Conservation (phyloP, 2,888 invertebrate species). For the Bedellia somnulentella region DNA sequence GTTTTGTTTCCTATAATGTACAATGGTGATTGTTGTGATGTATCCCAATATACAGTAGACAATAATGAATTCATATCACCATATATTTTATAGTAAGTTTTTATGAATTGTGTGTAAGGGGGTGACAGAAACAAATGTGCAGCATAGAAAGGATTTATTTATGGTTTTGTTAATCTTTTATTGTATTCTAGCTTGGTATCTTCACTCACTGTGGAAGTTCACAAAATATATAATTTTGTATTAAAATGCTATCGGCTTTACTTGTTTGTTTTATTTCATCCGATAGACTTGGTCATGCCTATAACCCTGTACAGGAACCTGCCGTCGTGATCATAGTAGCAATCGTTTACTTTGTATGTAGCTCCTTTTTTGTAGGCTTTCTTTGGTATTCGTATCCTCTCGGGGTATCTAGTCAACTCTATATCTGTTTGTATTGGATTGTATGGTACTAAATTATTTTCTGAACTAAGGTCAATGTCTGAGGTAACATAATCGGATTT, state of each 20-base stretch:
- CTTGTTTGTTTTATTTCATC: slow-evolving; percentile 29
- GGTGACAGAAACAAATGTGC: too few relatives aligned
- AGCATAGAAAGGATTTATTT: too few relatives aligned
- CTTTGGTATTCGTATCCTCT: slow-evolving; percentile 70
- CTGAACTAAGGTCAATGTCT: background rate
- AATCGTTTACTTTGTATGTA: slow-evolving; percentile 75
- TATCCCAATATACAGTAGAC: too few relatives aligned
- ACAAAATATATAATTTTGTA: slow-evolving; percentile 48
- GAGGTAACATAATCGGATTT: background rate
- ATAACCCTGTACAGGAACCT: slow-evolving; percentile 78
- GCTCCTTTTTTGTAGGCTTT: slow-evolving; percentile 63
- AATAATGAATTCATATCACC: too few relatives aligned
- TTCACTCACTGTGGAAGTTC: background rate
- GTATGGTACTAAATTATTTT: too few relatives aligned
- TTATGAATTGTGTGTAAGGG: too few relatives aligned
- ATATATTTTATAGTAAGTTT: too few relatives aligned
- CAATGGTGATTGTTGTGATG: slow-evolving; percentile 26
- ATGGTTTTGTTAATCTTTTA: too few relatives aligned
- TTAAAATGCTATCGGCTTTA: slow-evolving; percentile 43
- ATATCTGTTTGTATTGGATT: slow-evolving; percentile 15
- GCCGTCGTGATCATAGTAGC: slow-evolving; percentile 81
- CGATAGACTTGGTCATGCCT: slow-evolving; percentile 63
- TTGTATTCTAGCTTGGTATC: too few relatives aligned
- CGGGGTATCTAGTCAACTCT: slow-evolving; percentile 44
- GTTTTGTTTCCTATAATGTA: slow-evolving; percentile 35